phyloP scores from a whole-genome alignment of 2,113 vertebrate genomes.

The Panurus biarmicus region DNA sequence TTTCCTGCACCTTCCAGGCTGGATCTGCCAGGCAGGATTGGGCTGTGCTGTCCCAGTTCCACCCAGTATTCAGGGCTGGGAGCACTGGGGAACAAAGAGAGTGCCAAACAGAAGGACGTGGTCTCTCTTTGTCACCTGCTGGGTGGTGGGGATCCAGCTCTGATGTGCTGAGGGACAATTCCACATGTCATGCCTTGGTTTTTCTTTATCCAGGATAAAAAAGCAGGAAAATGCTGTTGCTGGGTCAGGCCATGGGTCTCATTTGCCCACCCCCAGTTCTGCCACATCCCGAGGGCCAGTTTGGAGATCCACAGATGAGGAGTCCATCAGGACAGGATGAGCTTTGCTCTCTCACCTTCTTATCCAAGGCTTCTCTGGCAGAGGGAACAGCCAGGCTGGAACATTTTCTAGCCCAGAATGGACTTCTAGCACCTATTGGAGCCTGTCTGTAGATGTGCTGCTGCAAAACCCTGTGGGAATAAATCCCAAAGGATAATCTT shows the following conservation, averaged over 20 bases:
- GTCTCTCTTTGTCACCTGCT: background rate
- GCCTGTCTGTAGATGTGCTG: background rate
- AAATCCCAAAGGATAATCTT: background rate
- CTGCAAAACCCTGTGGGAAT: background rate
- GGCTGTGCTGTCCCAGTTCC: background rate
- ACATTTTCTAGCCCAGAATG: background rate
- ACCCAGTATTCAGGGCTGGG: background rate
- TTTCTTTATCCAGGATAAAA: background rate
- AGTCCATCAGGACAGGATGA: background rate
- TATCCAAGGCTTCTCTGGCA: background rate
- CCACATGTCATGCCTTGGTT: fast-evolving
- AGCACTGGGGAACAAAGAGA: background rate
- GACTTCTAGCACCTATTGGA: background rate
- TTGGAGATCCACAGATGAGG: background rate
- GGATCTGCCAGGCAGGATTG: background rate
- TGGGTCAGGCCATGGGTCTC: background rate
- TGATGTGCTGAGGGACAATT: background rate
- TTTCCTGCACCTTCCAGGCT: background rate
- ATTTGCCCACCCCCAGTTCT: background rate
- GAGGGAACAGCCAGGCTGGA: background rate
- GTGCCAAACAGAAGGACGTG: fast-evolving
- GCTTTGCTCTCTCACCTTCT: background rate
- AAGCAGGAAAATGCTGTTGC: background rate
- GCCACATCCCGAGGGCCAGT: too few species aligned
- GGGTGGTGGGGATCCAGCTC: background rate